Conservation (phyloP, 2,888 invertebrate species). For the Nezara viridula region DNA sequence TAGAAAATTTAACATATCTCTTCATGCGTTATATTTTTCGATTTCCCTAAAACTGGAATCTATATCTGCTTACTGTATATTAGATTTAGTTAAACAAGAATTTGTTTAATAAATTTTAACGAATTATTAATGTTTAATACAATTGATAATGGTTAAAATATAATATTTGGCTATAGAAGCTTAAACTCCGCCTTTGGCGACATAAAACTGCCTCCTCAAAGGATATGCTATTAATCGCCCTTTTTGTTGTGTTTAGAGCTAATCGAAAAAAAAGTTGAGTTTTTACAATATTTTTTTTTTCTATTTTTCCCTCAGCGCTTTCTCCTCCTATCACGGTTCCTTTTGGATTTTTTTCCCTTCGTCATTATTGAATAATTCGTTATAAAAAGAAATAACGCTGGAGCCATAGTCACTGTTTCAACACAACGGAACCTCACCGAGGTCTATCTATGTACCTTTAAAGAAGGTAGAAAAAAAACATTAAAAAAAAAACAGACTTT, state of each 20-base stretch:
- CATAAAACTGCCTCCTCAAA: slow-evolving; percentile 11
- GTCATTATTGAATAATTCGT: slow-evolving; percentile 15
- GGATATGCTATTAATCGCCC: neutral
- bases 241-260: slow-evolving; percentile 43
- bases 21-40: too few relatives aligned
- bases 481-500: too few relatives aligned
- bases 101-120: too few relatives aligned
- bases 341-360: neutral
- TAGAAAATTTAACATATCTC: too few relatives aligned
- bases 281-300: neutral
- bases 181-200: neutral
- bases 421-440: neutral
- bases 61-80: too few relatives aligned
- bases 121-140: too few relatives aligned
- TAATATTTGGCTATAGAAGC: neutral
- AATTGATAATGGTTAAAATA: too few relatives aligned
- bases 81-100: too few relatives aligned
- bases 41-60: too few relatives aligned
- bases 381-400: neutral
- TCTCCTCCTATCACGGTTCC: slow-evolving; percentile 29
- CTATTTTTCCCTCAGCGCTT: neutral
- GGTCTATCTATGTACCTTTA: neutral
- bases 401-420: neutral
- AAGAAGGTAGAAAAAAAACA: neutral
- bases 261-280: neutral